A percentile compares a stretch with the other conserved stretches of the same genome.
Conservation (phyloP, 1,140 invertebrate species). For the Aphelinus certus region DNA sequence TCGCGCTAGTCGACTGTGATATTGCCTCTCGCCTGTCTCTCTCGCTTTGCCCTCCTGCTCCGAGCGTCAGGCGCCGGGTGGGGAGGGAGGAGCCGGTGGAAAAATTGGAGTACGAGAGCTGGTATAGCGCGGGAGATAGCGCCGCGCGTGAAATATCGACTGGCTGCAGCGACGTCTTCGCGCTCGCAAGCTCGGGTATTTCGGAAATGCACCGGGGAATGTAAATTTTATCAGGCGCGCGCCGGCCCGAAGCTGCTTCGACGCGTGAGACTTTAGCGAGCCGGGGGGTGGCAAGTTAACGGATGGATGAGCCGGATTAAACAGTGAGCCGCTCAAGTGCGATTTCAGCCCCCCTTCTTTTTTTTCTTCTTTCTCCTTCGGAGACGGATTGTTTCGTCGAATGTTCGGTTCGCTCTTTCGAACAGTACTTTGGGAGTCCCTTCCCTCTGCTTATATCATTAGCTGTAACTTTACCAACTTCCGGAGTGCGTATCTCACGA, state of each 20-base stretch:
- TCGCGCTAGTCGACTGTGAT: slow-evolving; percentile 46
- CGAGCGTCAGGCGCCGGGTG: not conserved
- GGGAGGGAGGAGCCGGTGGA: not conserved
- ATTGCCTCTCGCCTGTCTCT: slow-evolving; percentile 39
- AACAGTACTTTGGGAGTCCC: too few relatives aligned
- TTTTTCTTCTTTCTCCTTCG: not conserved
- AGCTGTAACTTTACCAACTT: too few relatives aligned
- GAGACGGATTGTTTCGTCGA: too few relatives aligned
- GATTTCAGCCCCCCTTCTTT: not conserved
- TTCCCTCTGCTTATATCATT: too few relatives aligned
- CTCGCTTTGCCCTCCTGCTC: not conserved
- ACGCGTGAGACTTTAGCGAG: too few relatives aligned
- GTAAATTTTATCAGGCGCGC: too few relatives aligned
- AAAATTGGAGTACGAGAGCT: not conserved
- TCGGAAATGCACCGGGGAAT: not conserved
- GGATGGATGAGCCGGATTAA: too few relatives aligned
- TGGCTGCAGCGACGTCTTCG: too few relatives aligned
- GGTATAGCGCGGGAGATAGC: not conserved
- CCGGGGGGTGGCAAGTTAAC: too few relatives aligned
- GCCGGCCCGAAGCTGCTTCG: too few relatives aligned
- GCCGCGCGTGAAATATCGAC: slow-evolving; percentile 1
- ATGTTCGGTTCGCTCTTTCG: too few relatives aligned
- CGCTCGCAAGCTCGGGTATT: not conserved
- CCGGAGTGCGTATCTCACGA: too few relatives aligned
- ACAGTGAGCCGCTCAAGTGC: not conserved